Evolutionary conservation across 2,797 vertebrate species (phyloP), one percentile per base, ranked within the genome.

Genomic region (Eospalax fontanierii): DNA sequence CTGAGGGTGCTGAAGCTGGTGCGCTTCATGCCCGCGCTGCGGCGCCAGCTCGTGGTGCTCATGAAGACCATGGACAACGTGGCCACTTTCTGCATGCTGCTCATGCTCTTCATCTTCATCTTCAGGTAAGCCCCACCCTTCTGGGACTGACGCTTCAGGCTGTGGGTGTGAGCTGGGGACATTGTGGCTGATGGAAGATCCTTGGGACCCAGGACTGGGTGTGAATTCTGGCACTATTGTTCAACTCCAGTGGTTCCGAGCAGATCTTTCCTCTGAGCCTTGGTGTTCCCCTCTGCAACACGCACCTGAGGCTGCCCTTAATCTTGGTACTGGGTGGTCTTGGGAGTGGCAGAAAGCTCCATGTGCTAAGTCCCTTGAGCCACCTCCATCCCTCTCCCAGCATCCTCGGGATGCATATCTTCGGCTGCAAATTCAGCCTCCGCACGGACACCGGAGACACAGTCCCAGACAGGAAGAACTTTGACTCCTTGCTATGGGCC

Each of bases 61-160:
- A 99, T 99, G 99, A 99, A 99, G 98, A 99, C 99, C 89, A 99
- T 99, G 99, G 99, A 99, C 98, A 99, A 99, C 0, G 99, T 99
- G 98, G 99, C 99, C 97, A 99, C 99, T 28, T 99, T 99, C 98
- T 99, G 99, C 98, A 99, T 99, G 99, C 99, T 99, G 8, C 99
- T 99, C 68, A 99, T 99, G 99, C 99, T 99, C 87, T 99, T 99
- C 98, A 99, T 99, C 98, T 99, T 99, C 98, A 99, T 99, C 96
- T 99, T 99, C 98, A 99, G 99, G 99, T 99, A 91, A 87, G 97
- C 68, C 50, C 21, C 0, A 24, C 46, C 50, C 11, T 0, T 12
- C 68, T 59, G 0, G 30, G 18, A 16, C 28, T 16, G 43, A 74
- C 7, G 54, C 59, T 65, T 7, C 0, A 75, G 61, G 40, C 88